Evolutionary conservation across 2,888 invertebrate genomes (phyloP).

Genomic region (Acanthosepion lycidas): DNA sequence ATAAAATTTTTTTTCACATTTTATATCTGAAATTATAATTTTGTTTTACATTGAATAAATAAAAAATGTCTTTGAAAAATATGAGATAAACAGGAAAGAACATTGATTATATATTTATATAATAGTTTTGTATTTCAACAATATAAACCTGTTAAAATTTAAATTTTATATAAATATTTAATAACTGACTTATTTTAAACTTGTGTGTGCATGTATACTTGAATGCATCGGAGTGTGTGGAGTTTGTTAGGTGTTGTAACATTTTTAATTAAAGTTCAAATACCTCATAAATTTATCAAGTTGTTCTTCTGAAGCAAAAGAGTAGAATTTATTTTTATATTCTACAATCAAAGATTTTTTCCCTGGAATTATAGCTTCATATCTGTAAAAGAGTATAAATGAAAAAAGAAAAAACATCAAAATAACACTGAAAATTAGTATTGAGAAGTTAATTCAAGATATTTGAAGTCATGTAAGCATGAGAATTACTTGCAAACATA

Average conservation of each 20-base stretch:
- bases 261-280: conserved; percentile 50
- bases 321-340: conserved; percentile 71
- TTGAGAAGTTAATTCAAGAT: not conserved
- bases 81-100: no score
- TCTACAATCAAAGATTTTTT: conserved; percentile 69
- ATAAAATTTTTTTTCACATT: no score
- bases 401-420: not conserved
- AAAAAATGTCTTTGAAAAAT: no score
- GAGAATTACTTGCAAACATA: no score
- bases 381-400: conserved; percentile 60
- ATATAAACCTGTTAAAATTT: no score
- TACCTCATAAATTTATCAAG: conserved; percentile 74
- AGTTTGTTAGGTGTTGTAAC: no score
- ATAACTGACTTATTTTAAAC: no score
- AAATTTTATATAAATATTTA: no score
- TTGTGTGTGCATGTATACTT: not conserved
- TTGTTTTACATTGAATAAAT: no score
- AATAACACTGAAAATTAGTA: not conserved
- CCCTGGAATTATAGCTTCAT: conserved; percentile 73
- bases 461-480: not conserved
- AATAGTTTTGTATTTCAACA: no score
- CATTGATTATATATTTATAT: no score
- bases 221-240: not conserved
- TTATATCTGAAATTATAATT: no score
- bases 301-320: conserved; percentile 71